These are phyloP conservation scores for Acrocephalus kingi DNA, from an alignment of 2,113 vertebrate genomes.

Conservation along the genomic window DNA sequence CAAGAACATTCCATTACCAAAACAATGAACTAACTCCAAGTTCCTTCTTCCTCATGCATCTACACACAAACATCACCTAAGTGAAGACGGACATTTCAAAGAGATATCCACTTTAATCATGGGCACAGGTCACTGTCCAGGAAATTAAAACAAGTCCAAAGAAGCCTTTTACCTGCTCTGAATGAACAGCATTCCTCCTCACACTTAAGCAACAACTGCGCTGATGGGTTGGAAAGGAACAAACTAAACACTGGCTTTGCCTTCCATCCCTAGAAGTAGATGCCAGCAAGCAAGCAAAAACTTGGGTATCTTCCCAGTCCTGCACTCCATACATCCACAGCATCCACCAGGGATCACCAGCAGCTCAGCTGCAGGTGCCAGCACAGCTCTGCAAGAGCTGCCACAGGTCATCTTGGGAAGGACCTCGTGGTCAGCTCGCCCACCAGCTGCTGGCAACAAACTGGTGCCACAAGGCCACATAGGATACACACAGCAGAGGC, in stretches of 20 bases:
- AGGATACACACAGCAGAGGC: neutral
- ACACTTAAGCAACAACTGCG: neutral
- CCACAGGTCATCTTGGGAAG: neutral
- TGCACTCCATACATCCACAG: neutral
- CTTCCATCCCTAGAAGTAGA: neutral
- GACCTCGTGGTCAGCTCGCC: rapidly evolving
- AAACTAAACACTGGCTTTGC: neutral
- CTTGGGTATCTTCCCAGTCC: neutral
- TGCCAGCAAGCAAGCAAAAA: neutral
- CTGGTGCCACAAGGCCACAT: rapidly evolving
- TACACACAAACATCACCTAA: neutral
- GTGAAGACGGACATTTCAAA: neutral
- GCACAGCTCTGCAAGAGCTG: neutral
- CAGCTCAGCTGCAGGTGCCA: neutral
- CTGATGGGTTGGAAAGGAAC: neutral
- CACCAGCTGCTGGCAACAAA: neutral
- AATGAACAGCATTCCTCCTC: neutral
- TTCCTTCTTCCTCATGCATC: neutral
- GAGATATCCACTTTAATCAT: rapidly evolving
- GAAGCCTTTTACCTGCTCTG: neutral
- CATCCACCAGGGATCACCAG: neutral
- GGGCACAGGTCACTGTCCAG: neutral
- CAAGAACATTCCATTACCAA: neutral
- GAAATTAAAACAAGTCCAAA: neutral
- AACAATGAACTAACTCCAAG: neutral